phyloP scores from a whole-genome alignment of 2,797 vertebrate genomes.

The Micromesistius poutassou region DNA sequence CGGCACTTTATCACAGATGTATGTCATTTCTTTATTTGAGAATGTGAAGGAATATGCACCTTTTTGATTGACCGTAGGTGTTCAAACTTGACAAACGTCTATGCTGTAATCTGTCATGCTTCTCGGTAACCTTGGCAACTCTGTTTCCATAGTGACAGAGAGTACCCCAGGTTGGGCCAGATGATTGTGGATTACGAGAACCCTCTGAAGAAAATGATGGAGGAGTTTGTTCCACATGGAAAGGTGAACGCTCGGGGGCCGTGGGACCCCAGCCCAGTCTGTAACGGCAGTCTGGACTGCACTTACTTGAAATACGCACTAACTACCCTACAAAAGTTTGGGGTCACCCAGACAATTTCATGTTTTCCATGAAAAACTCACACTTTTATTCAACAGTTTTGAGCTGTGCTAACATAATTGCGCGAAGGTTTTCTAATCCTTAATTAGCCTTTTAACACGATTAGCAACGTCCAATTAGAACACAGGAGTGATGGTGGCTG shows the following conservation, averaged over 20 bases:
- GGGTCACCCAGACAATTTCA: too few species aligned
- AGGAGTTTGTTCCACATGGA: constrained; percentile 98
- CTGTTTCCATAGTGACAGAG: constrained; percentile 80
- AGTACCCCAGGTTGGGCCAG: constrained; percentile 95
- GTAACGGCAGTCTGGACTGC: not conserved
- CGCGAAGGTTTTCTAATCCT: too few species aligned
- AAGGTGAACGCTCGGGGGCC: constrained; percentile 74
- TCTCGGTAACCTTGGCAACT: constrained; percentile 5
- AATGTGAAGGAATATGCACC: not conserved
- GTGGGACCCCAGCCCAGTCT: not conserved
- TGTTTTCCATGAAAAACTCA: too few species aligned
- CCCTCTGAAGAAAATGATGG: constrained; percentile 99
- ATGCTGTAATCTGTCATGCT: not conserved
- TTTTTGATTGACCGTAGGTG: not conserved
- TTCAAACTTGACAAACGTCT: not conserved
- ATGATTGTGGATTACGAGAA: constrained; percentile 99
- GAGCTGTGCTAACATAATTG: too few species aligned
- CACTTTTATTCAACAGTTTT: too few species aligned
- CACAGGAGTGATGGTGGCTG: too few species aligned
- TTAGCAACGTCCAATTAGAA: too few species aligned
- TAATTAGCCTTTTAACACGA: too few species aligned
- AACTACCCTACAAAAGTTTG: too few species aligned
- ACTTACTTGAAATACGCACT: not conserved
- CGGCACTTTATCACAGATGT: not conserved
- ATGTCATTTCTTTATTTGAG: not conserved